Conservation (phyloP, 2,797 vertebrate species). For the Hemitrygon akajei region DNA sequence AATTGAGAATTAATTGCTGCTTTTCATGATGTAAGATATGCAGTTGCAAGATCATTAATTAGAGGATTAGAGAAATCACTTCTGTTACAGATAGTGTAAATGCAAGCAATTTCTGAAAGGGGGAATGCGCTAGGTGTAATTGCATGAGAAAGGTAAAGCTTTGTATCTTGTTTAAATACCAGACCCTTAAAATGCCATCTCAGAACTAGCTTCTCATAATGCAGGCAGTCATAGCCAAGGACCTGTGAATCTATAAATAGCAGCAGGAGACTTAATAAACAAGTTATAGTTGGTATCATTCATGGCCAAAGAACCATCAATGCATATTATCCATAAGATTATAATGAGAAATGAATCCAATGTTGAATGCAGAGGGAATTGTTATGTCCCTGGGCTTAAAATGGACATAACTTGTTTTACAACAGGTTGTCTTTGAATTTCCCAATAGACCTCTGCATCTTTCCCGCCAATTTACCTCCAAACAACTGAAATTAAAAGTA, state of each 20-base stretch:
- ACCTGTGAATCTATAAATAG: neutral
- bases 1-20: neutral
- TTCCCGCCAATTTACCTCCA: neutral
- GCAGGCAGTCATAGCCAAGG: neutral
- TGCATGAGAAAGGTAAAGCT: neutral
- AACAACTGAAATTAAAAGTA: too few relatives aligned
- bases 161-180: neutral
- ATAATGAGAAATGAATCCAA: neutral
- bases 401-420: neutral
- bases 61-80: neutral
- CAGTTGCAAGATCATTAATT: neutral
- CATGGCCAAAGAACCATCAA: neutral
- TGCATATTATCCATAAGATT: neutral
- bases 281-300: neutral
- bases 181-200: neutral
- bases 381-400: neutral
- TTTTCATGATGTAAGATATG: neutral
- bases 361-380: neutral
- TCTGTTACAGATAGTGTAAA: neutral
- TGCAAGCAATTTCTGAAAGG: neutral
- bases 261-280: too few relatives aligned
- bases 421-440: neutral
- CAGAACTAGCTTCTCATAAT: neutral
- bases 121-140: neutral
- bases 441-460: neutral